These are phyloP conservation scores for Neotragus moschatus DNA, from an alignment of 2,113 vertebrate genomes.

Conservation along the genomic window DNA sequence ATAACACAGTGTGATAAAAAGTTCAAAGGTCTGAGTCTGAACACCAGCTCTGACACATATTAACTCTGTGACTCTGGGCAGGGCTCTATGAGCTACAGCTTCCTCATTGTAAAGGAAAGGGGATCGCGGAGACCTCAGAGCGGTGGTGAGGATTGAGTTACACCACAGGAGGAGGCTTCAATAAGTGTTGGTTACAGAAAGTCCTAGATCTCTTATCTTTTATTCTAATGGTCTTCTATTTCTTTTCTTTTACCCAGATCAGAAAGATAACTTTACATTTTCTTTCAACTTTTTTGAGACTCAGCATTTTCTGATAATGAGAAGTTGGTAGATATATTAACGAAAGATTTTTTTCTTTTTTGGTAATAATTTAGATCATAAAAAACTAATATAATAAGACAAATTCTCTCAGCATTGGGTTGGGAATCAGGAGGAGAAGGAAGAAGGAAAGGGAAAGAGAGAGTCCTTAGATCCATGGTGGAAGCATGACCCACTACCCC, in stretches of 20 bases:
- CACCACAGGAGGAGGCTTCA: neutral
- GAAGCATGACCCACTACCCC: neutral
- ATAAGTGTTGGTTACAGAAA: neutral
- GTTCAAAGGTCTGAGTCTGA: neutral
- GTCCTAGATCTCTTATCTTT: neutral
- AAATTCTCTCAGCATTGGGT: neutral
- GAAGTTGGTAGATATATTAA: neutral
- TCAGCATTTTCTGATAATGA: neutral
- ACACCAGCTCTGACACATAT: neutral
- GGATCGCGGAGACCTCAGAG: neutral
- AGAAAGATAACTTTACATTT: neutral
- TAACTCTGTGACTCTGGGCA: neutral
- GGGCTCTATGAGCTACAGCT: neutral
- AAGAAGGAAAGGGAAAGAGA: neutral
- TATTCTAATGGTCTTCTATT: neutral
- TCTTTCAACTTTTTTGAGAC: neutral
- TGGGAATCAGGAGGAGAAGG: neutral
- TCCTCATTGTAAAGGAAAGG: neutral
- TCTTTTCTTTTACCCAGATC: neutral
- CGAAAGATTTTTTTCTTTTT: neutral
- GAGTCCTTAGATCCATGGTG: neutral
- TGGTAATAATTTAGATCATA: neutral
- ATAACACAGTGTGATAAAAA: neutral
- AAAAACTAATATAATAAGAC: neutral
- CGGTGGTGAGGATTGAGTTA: neutral